These are phyloP conservation scores for Trematomus bernacchii DNA, from an alignment of 2,797 vertebrate species.

Conservation along the genomic window DNA sequence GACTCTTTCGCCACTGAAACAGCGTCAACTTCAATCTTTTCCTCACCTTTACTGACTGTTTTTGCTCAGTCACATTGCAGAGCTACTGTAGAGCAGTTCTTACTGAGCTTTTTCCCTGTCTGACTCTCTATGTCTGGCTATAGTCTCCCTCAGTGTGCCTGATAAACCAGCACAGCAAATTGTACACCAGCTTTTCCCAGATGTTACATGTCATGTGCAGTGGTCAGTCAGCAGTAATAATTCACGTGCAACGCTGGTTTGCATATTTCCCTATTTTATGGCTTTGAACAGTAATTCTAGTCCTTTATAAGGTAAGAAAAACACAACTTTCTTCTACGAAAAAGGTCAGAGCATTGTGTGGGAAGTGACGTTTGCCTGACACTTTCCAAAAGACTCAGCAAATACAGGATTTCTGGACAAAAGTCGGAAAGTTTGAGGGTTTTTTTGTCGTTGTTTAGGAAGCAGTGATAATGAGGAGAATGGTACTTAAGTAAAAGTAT, in stretches of 20 bases:
- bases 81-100: no score
- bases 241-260: neutral
- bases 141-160: neutral
- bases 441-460: no score
- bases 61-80: no score
- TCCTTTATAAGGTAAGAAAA: neutral
- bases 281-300: neutral
- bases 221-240: conserved; percentile 11
- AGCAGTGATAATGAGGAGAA: no score
- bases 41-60: no score
- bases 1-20: no score
- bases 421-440: no score
- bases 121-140: neutral
- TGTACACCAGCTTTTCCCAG: conserved; percentile 45
- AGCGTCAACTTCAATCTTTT: no score
- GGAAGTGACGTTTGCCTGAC: no score
- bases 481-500: no score
- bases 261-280: neutral
- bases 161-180: conserved; percentile 26
- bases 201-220: neutral
- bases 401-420: no score
- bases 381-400: no score
- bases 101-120: neutral
- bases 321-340: neutral
- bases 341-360: neutral